Base-by-base conservation (phyloP, 2,797 vertebrate species). In the Schizopygopsis pylzovi region DNA sequence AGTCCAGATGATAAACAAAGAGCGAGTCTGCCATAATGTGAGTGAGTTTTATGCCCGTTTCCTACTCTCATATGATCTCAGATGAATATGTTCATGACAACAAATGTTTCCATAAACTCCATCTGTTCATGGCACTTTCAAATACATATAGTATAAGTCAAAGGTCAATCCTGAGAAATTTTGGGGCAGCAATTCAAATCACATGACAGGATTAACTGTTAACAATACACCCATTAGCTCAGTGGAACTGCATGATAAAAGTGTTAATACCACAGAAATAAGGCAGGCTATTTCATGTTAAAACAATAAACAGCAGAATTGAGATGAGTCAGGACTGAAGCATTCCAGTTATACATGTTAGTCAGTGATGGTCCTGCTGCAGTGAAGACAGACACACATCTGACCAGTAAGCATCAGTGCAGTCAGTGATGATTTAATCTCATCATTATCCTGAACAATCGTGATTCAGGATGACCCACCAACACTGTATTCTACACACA, bases 131-230 rank as follows among this genome's bases (percentile, higher is more conserved):
- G 28, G 28, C 28, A 18, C 63, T 67, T 67, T 37, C 28, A 33
- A 37, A 67, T 67, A 11, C 56, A n/a, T 59, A 67, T 15, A 18
- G 63, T 7, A 65, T 16, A 47, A 45, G 73, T 84, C 72, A 84
- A 84, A 84, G 82, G 22, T 77, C 73, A 84, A n/a, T 20, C 22
- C 8, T 15, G 28, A 56, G 16, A 47, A n/a, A 22, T 77, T 37
- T 37, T 63, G 63, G 61, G 39, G 52, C 12, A 59, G 37, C 22
- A 43, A 47, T 71, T n/a, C 33, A 45, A 18, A 56, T 76, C 25
- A 47, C 73, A 22, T 49, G 56, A 61, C 71, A 59, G 18, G 12
- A 39, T 49, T 67, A 75, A 63, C 16, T 11, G 59, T 37, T 33
- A 83, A 83, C 25, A 39, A 25, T 54, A 37, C n/a, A 47, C 28